Evolutionary conservation across 2,113 vertebrate species (phyloP), one percentile per base, ranked within the genome.

Genomic region (Corythornis vintsioides): DNA sequence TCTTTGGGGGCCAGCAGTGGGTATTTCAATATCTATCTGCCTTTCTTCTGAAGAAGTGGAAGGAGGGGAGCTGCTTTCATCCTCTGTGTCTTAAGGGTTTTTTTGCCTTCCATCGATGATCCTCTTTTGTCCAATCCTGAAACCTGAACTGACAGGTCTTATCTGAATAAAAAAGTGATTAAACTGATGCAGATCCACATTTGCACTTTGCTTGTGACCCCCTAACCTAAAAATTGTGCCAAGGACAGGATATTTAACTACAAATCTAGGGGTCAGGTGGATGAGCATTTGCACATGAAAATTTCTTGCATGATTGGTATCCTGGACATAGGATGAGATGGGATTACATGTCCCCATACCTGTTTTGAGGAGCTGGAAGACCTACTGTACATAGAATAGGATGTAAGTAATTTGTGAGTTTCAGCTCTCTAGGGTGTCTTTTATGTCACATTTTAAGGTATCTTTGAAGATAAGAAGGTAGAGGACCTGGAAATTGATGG

Each of bases 221-320:
- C 53, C 35, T 69, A 24, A 61, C 29, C 8, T 22, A 29, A 56
- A 43, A 47, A 18, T 16, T 13, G 20, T 52, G 7, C 57, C 80
- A 66, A 15, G 11, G 73, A 33, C 56, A 67, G 43, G 53, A 13
- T 0, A 0, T n/a, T 31, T 25, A 86, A 14, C 15, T 65, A 9
- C 42, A 52, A 64, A 65, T 50, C 24, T 33, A 15, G 19, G 7
- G 21, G 18, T 48, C 10, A 25, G 56, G 67, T 38, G 53, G 56
- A 24, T 65, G 42, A 56, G 63, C 2, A 1, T 21, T 81, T 74
- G 25, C 1, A 0, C 42, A 38, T 50, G 55, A 64, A 1, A 0
- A 1, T 61, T 67, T 21, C 29, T 55, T 14, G 17, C 2, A 3
- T 53, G 43, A 7, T 24, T 70, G 72, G 3, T 66, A 8, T 73